Evolutionary conservation across 2,888 invertebrate genomes (phyloP).

Genomic region (Sminthurides aquaticus): DNA sequence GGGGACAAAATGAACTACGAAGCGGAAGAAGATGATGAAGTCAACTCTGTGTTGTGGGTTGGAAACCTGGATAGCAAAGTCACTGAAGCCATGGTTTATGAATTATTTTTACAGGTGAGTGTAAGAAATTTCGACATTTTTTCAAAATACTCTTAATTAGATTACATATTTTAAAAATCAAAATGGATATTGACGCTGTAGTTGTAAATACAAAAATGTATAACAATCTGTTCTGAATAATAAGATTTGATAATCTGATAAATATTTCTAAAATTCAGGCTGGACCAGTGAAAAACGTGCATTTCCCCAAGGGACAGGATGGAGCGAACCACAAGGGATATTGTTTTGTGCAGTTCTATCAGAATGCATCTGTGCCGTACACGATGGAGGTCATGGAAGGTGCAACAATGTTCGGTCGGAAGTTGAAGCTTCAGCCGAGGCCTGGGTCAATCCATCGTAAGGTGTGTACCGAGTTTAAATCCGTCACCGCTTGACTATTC

Average conservation of each 20-base stretch:
- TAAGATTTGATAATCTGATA: too few species aligned
- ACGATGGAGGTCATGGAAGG: conserved; percentile 43
- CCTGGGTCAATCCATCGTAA: conserved; percentile 43
- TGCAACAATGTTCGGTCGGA: conserved; percentile 40
- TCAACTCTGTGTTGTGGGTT: conserved; percentile 42
- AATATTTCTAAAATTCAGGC: conserved; percentile 31
- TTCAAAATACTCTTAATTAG: conserved; percentile 1
- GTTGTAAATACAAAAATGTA: too few species aligned
- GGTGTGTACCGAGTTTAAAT: too few species aligned
- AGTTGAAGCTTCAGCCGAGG: conserved; percentile 41
- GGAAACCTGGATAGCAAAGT: conserved; percentile 43
- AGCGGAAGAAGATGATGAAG: conserved; percentile 36
- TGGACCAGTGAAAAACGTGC: conserved; percentile 43
- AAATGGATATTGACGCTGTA: too few species aligned
- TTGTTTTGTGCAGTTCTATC: conserved; percentile 39
- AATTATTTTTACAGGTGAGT: conserved; percentile 41
- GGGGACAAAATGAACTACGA: conserved; percentile 12
- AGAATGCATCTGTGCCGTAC: conserved; percentile 42
- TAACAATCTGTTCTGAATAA: too few species aligned
- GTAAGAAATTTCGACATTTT: conserved; percentile 2
- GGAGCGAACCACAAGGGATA: conserved; percentile 42
- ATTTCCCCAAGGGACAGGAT: conserved; percentile 42
- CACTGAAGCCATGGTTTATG: conserved; percentile 42
- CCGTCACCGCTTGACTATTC: too few species aligned
- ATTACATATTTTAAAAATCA: not conserved